Evolutionary conservation across 2,797 vertebrate species (phyloP), one percentile per base, ranked within the genome.

Genomic region (Psittacula echo): DNA sequence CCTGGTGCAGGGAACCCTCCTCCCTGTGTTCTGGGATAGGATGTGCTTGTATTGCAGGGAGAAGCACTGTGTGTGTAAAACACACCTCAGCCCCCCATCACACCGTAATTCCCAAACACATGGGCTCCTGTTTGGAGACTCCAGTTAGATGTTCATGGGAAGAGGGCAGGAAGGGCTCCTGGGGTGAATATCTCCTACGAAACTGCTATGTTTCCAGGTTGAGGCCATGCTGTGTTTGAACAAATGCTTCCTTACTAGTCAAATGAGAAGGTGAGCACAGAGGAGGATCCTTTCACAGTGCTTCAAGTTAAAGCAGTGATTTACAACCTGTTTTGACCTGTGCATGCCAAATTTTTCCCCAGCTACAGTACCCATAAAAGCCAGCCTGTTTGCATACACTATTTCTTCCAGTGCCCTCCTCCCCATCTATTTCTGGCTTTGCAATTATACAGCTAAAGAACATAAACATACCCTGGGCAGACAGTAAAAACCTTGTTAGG

Each of bases 341-440:
- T 65, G 32, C 32, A 18, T n/a, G 34, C 15, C 22, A 50, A 37
- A 4, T 26, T 72, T 91, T 87, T 15, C 12, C 74, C 39, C 54
- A 79, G 45, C 13, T 61, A n/a, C 30, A 17, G 22, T 47, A 66
- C 50, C 71, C 51, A 9, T n/a, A 60, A 53, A 71, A 72, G 37
- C 21, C 5, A 13, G 7, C 10, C 9, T 3, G 2, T 77, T 45
- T 27, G 27, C 60, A 47, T 9, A 14, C 12, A 3, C 0, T 0
- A 5, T 60, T 94, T 81, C 54, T 50, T 64, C 29, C 54, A 37
- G 2, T 29, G 23, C 26, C 17, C 54, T 48, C 26, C 7, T 64
- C 41, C 17, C 26, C 26, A 12, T 22, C 41, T 87, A 22, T 1
- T 71, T 75, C 62, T 50, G 64, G 13, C 34, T 72, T 65, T 12